These are phyloP conservation scores for Chaunax sp. DNA, from an alignment of 2,797 vertebrate genomes.

Conservation along the genomic window DNA sequence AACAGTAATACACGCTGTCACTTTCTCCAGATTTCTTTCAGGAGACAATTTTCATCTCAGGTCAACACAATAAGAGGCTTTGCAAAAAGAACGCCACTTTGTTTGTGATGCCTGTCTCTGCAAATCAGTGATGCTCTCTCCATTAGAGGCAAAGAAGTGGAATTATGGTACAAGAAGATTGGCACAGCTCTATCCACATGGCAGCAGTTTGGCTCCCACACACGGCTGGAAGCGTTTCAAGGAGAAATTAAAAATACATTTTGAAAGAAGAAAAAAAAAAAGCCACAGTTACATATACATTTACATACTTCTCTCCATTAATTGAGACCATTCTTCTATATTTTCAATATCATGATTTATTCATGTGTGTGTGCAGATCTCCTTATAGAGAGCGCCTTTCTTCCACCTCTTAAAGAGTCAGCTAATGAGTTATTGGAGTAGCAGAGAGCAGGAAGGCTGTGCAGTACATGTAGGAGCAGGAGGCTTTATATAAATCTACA, in stretches of 20 bases:
- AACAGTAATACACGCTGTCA: constrained; percentile 16
- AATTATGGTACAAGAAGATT: constrained; percentile 40
- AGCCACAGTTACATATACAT: constrained; percentile 15
- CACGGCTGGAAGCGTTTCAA: constrained; percentile 38
- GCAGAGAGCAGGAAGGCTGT: constrained; percentile 28
- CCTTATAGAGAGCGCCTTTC: constrained; percentile 37
- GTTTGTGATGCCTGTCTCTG: constrained; percentile 38
- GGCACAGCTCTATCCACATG: constrained; percentile 46
- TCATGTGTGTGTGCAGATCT: constrained; percentile 48
- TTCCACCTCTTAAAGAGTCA: constrained; percentile 47
- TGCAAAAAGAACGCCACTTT: constrained; percentile 22
- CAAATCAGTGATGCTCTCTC: constrained; percentile 30
- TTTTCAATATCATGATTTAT: constrained; percentile 66
- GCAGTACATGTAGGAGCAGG: constrained; percentile 19
- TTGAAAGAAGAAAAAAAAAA: constrained; percentile 7
- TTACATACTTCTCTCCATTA: constrained; percentile 11
- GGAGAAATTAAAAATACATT: constrained; percentile 38
- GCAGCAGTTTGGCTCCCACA: constrained; percentile 21
- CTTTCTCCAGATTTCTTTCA: constrained; percentile 26
- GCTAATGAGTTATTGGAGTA: constrained; percentile 68
- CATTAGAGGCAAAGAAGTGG: constrained; percentile 40
- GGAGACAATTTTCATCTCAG: constrained; percentile 32
- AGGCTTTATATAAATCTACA: constrained; percentile 51
- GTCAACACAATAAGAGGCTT: constrained; percentile 32
- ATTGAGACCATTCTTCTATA: constrained; percentile 44